These are phyloP conservation scores for Cettia cetti DNA, from an alignment of 2,113 vertebrate genomes.

Conservation along the genomic window DNA sequence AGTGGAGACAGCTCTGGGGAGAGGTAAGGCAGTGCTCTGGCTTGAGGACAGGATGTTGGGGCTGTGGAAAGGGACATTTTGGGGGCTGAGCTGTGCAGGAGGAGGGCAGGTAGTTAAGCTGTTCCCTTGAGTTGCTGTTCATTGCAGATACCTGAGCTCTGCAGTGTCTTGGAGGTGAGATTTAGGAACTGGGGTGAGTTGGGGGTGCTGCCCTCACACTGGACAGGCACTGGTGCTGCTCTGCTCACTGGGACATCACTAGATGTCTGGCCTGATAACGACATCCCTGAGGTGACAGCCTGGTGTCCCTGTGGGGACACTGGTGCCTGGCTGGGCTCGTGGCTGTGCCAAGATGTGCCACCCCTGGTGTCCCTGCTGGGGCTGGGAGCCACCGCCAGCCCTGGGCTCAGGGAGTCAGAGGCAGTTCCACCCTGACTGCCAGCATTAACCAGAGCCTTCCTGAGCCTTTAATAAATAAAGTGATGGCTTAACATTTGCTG, in stretches of 20 bases:
- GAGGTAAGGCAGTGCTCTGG: constrained; percentile 44
- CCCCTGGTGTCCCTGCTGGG: rapidly evolving
- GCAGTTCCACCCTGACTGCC: neutral
- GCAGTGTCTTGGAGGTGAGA: neutral
- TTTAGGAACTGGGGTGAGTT: neutral
- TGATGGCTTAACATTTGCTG: neutral
- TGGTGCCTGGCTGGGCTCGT: rapidly evolving
- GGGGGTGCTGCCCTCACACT: rapidly evolving
- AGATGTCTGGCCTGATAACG: neutral
- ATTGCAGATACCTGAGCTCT: neutral
- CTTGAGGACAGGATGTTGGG: rapidly evolving
- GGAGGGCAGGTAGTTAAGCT: neutral
- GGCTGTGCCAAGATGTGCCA: neutral
- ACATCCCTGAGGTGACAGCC: neutral
- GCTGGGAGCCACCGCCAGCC: neutral
- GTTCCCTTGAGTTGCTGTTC: rapidly evolving
- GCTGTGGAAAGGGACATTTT: neutral
- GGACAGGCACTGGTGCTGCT: neutral
- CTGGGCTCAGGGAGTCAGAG: rapidly evolving
- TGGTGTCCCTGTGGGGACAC: rapidly evolving
- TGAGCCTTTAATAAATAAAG: constrained; percentile 39
- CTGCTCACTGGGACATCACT: rapidly evolving
- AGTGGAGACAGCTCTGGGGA: constrained; percentile 81
- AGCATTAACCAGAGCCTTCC: neutral
- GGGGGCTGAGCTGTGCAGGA: neutral